Evolutionary conservation across 2,888 invertebrate genomes (phyloP).

Genomic region (Alloplasta piceator): DNA sequence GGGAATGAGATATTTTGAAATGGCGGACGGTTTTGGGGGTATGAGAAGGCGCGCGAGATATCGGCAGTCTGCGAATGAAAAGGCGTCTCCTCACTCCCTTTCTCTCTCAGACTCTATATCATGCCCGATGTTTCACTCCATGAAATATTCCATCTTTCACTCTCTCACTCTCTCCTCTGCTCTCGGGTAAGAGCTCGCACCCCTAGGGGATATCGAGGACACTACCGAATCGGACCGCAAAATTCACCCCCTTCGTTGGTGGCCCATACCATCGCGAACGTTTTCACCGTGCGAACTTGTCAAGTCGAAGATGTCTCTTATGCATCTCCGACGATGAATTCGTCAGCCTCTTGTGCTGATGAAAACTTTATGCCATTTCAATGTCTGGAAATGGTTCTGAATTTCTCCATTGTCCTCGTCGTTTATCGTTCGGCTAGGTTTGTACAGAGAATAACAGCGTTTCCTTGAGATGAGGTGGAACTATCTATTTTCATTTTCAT

Average conservation of each 20-base stretch:
- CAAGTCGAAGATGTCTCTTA: conserved; percentile 61
- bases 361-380: conserved; percentile 28
- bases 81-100: conserved; percentile 81
- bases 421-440: no score
- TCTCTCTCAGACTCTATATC: conserved; percentile 42
- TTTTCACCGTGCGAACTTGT: conserved; percentile 63
- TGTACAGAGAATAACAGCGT: no score
- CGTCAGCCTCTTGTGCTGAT: conserved; percentile 43
- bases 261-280: conserved; percentile 35
- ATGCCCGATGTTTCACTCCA: conserved; percentile 35
- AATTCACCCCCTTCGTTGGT: conserved; percentile 68
- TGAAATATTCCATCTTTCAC: conserved; percentile 36
- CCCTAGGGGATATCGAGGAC: conserved; percentile 76
- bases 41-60: conserved; percentile 74
- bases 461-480: no score
- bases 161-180: conserved; percentile 67
- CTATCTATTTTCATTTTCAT: no score
- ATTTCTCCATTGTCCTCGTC: no score
- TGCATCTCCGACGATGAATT: conserved; percentile 28
- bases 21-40: conserved; percentile 60
- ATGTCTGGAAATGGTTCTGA: neutral
- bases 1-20: conserved; percentile 83
- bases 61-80: conserved; percentile 83
- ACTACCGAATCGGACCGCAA: conserved; percentile 80
- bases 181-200: conserved; percentile 41